Base-by-base conservation (phyloP, 2,797 vertebrate genomes). In the Oophaga sylvatica region DNA sequence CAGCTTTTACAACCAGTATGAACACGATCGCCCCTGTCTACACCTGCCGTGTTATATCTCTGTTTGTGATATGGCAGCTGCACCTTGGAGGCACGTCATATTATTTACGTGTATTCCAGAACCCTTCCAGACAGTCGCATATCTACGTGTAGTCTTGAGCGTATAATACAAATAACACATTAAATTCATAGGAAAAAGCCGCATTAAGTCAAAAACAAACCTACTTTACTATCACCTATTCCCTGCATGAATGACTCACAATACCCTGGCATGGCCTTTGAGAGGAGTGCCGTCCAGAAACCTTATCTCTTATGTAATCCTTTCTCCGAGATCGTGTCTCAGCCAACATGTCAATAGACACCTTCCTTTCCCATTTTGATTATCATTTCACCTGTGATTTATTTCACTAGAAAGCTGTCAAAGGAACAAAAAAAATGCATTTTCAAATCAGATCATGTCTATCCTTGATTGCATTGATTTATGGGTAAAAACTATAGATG, bases 271-370 rank as follows among this genome's bases (percentile, higher is more conserved):
- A 60, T 9, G 53, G 62, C 17, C 45, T 22, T 41, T 12, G 48
- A 35, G 53, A 78, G 86, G 80, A 57, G 62, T n/a, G 80, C 62
- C 57, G 29, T 22, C 71, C 45, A 56, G 80, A 57, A 65, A 67
- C 67, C 60, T 57, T 86, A 78, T 78, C 83, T 77, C 5, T 31
- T 19, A 75, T 85, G 56, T 73, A 48, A n/a, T 35, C 41, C 48
- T 20, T 9, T 48, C 35, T 63, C 20, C 20, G 6, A 2, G 22
- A 62, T n/a, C 62, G 26, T 6, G 60, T 48, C 11, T 63, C 79
- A 22, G 59, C 35, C 20, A 62, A 11, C 31, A 62, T 2, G 17
- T 12, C 20, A 22, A 80, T 35, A 31, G 19, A 80, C 13, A 22
- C 45, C 1, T 13, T 5, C 5, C 15, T 17, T 70, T 70, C 29